Evolutionary conservation across 2,113 vertebrate species (phyloP), one percentile per base, ranked within the genome.

Genomic region (Paracanthobrama guichenoti): DNA sequence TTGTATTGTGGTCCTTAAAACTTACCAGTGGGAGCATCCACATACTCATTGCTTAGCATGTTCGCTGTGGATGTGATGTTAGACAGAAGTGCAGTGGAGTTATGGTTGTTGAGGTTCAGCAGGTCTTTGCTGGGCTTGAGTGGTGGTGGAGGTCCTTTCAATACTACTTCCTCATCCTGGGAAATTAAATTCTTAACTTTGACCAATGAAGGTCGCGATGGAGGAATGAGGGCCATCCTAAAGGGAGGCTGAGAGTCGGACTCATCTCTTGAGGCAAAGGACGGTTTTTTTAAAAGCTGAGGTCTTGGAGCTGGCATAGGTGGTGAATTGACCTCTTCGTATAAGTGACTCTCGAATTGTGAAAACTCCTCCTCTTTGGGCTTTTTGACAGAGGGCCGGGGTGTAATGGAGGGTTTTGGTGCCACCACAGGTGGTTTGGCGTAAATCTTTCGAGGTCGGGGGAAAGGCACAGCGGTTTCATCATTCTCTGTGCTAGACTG

Each of bases 351-450:
- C 78, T 73, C 89, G 89, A 92, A 92, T 0, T 90, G 82, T 89
- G 89, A 89, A 4, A 87, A 84, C 76, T 92, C 91, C 89, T 90
- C 92, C 6, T 95, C 94, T 89, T 92, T 92, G 26, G 91, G 93
- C 90, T 86, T 88, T 88, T 91, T 94, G 76, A 84, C 78, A 48
- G 88, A 80, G 85, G 94, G 94, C 87, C 95, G 96, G 42, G 93
- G 91, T 83, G 94, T 89, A 62, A 95, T 83, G 1, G 90, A 89
- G 20, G 97, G 97, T 88, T 97, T 99, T 78, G 94, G 93, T n/a
- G 94, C 90, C 79, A 94, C 64, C 50, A 92, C 67, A 16, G 90
- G 87, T 28, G 95, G 92, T 89, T 92, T 95, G 48, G 75, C 84
- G 16, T 85, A 10, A 0, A 93, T 77, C 2, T 93, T 95, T 73